These are phyloP conservation scores for Glaucopsyche alexis DNA, from an alignment of 2,888 invertebrate genomes.

Conservation along the genomic window DNA sequence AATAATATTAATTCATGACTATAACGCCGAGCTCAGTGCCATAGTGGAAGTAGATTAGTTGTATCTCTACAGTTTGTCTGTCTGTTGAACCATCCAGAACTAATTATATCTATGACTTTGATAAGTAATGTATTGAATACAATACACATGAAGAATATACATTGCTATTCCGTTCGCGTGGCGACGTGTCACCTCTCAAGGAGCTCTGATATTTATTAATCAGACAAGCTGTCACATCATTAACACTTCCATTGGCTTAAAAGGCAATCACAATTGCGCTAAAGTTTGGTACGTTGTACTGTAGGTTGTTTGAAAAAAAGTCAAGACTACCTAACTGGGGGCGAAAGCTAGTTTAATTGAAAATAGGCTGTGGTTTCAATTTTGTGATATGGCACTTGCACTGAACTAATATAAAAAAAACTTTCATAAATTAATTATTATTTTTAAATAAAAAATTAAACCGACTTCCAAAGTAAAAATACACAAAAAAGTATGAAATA, in stretches of 20 bases:
- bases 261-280: not conserved
- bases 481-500: no score
- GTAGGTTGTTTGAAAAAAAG: no score
- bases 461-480: no score
- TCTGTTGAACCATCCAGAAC: not conserved
- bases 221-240: constrained; percentile 13
- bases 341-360: not conserved
- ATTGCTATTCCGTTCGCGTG: constrained; percentile 29
- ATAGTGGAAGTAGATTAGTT: no score
- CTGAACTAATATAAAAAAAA: no score
- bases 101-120: constrained; percentile 11
- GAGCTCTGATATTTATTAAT: constrained; percentile 23
- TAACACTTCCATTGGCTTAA: constrained; percentile 3
- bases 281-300: not conserved
- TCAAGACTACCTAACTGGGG: no score
- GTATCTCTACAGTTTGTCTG: not conserved
- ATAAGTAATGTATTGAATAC: not conserved
- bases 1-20: no score
- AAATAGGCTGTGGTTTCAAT: no score
- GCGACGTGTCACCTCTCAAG: constrained; percentile 23
- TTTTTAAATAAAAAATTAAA: no score
- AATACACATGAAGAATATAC: not conserved
- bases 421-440: no score
- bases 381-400: no score
- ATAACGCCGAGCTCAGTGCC: no score